phyloP scores from a whole-genome alignment of 1,140 invertebrate genomes.

The Epicauta chinensis region DNA sequence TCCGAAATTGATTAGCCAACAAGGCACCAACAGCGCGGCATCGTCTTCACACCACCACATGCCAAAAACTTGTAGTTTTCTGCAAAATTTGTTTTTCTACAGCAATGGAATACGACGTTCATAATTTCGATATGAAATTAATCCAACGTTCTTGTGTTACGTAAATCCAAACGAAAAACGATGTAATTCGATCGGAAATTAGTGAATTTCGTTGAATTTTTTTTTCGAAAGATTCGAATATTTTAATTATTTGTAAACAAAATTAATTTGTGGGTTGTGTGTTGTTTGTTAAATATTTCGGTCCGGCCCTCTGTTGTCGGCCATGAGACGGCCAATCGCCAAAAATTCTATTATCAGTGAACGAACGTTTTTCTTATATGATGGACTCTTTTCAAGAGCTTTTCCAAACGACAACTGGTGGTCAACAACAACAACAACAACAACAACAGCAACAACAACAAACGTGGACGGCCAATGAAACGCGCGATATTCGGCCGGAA shows the following conservation, averaged over 20 bases:
- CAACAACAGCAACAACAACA: slow-evolving; percentile 26
- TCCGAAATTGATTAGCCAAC: slow-evolving; percentile 19
- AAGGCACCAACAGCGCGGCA: slow-evolving; percentile 11
- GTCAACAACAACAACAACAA: slow-evolving; percentile 16
- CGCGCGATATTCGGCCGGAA: slow-evolving; percentile 24
- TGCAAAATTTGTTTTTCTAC: no score
- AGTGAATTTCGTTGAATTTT: no score
- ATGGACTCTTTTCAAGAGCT: slow-evolving; percentile 42
- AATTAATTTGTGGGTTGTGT: no score
- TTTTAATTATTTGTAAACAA: background rate
- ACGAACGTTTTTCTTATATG: slow-evolving; percentile 35
- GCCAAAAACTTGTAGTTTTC: no score
- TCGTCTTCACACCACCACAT: no score
- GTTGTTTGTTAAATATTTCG: background rate
- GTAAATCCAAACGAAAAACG: background rate
- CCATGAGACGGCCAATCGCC: slow-evolving; percentile 32
- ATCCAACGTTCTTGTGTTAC: slow-evolving; percentile 4
- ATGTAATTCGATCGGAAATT: no score
- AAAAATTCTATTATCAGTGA: slow-evolving; percentile 17
- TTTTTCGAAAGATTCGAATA: slow-evolving; percentile 1
- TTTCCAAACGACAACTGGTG: slow-evolving; percentile 25
- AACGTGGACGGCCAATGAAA: slow-evolving; percentile 28
- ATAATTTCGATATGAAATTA: slow-evolving; percentile 2
- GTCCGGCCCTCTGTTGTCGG: slow-evolving; percentile 14
- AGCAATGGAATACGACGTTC: background rate